Evolutionary conservation across 2,888 invertebrate species (phyloP).

Genomic region (Dryocosmus kuriphilus): DNA sequence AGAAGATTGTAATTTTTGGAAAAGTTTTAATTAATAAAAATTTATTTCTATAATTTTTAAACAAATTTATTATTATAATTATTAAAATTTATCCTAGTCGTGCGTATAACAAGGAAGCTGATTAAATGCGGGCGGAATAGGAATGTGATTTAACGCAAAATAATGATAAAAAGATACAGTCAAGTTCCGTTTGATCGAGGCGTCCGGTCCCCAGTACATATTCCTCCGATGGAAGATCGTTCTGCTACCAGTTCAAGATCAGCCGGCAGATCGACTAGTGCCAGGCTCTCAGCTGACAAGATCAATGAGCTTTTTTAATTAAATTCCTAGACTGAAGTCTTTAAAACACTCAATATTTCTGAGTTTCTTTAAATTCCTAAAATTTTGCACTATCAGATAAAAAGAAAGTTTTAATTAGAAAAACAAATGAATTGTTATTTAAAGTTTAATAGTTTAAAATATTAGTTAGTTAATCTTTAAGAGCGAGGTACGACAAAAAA

Average conservation of each 20-base stretch:
- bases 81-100: neutral
- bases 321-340: neutral
- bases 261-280: constrained; percentile 13
- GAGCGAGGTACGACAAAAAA: too few relatives aligned
- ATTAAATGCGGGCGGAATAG: neutral
- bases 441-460: neutral
- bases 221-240: constrained; percentile 22
- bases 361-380: neutral
- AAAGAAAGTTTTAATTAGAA: neutral
- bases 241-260: constrained; percentile 21
- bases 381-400: neutral
- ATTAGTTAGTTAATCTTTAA: neutral
- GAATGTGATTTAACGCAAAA: constrained; percentile 8
- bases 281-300: neutral
- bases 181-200: constrained; percentile 28
- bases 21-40: neutral
- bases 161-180: constrained; percentile 29
- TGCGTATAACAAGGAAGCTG: constrained; percentile 9
- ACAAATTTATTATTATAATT: too few relatives aligned
- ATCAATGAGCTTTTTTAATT: neutral
- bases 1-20: neutral
- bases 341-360: neutral
- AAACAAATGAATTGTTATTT: neutral
- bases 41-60: too few relatives aligned
- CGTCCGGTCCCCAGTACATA: constrained; percentile 8